A percentile compares a stretch with the other conserved stretches of the same genome.
Conservation (phyloP, 2,888 invertebrate species). For the Diarsia rubi region DNA sequence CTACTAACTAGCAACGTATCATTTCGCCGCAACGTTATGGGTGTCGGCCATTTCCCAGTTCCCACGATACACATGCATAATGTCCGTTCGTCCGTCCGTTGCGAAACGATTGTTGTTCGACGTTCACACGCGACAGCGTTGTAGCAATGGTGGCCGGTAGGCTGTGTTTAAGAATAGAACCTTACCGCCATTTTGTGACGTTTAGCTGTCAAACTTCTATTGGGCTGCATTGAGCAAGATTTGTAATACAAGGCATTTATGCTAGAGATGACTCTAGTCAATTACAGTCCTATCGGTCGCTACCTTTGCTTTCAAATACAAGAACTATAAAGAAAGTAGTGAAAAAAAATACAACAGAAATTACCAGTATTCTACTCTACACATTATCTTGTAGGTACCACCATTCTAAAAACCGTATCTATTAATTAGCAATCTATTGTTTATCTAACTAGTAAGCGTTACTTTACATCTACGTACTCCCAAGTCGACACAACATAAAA, state of each 20-base stretch:
- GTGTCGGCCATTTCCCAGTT: constrained; percentile 73
- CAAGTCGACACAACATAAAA: constrained; percentile 58
- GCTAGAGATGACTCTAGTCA: neutral
- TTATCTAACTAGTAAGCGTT: constrained; percentile 29
- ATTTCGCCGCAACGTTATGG: constrained; percentile 74
- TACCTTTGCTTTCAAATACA: neutral
- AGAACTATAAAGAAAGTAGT: neutral
- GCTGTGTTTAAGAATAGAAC: constrained; percentile 52
- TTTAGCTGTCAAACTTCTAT: constrained; percentile 43
- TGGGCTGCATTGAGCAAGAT: neutral
- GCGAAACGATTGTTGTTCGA: constrained; percentile 75
- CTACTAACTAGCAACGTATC: constrained; percentile 69
- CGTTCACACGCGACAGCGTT: constrained; percentile 74
- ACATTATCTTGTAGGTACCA: neutral
- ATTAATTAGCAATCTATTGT: constrained; percentile 36
- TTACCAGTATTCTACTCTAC: neutral
- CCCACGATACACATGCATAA: constrained; percentile 79
- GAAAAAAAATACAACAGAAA: neutral
- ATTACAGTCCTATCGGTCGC: neutral
- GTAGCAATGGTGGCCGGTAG: constrained; percentile 38
- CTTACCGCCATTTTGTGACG: constrained; percentile 39
- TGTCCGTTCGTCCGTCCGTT: constrained; percentile 72
- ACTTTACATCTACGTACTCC: constrained; percentile 39
- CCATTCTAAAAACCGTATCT: constrained; percentile 8
- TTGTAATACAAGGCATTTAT: neutral